A percentile compares a stretch with the other conserved stretches of the same genome.
Evolutionary conservation across 2,888 invertebrate species (phyloP).

Genomic region (Euclidia mi): DNA sequence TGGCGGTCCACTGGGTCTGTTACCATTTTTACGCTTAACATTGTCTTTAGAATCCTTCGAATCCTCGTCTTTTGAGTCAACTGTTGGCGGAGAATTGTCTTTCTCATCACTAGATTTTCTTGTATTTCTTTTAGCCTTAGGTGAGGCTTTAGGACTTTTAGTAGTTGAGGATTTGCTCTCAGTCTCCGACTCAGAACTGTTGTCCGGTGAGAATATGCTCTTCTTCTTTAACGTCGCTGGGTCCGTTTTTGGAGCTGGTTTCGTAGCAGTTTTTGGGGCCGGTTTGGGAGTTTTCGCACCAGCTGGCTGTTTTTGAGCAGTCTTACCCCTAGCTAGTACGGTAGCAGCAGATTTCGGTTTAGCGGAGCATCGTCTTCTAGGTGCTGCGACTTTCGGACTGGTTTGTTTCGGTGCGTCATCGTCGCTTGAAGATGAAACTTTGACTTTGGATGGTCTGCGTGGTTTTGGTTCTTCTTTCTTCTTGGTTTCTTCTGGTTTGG

Average conservation of each 20-base stretch:
- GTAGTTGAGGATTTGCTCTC: slow-evolving; percentile 74
- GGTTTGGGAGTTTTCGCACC: slow-evolving; percentile 84
- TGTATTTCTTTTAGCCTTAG: slow-evolving; percentile 71
- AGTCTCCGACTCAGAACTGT: slow-evolving; percentile 86
- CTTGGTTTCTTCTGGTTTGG: slow-evolving; percentile 78
- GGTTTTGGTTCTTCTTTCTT: slow-evolving; percentile 78
- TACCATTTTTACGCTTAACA: slow-evolving; percentile 76
- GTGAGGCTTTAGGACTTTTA: slow-evolving; percentile 73
- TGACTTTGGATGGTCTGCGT: slow-evolving; percentile 77
- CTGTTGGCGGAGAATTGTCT: slow-evolving; percentile 63
- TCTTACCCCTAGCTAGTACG: slow-evolving; percentile 90
- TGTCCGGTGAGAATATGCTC: slow-evolving; percentile 95
- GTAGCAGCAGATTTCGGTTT: slow-evolving; percentile 92
- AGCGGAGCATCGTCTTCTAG: slow-evolving; percentile 85
- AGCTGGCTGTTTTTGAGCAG: slow-evolving; percentile 65
- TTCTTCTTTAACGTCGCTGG: slow-evolving; percentile 90
- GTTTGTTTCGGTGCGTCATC: slow-evolving; percentile 88
- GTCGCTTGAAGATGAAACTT: slow-evolving; percentile 90
- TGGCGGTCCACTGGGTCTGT: slow-evolving; percentile 79
- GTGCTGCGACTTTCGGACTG: slow-evolving; percentile 75
- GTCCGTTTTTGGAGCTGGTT: slow-evolving; percentile 70
- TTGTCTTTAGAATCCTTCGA: slow-evolving; percentile 42
- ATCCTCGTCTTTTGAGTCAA: slow-evolving; percentile 63
- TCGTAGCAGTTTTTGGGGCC: slow-evolving; percentile 77
- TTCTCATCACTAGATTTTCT: slow-evolving; percentile 83